Evolutionary conservation across 2,797 vertebrate species (phyloP).

Genomic region (Chiroxiphia lanceolata): DNA sequence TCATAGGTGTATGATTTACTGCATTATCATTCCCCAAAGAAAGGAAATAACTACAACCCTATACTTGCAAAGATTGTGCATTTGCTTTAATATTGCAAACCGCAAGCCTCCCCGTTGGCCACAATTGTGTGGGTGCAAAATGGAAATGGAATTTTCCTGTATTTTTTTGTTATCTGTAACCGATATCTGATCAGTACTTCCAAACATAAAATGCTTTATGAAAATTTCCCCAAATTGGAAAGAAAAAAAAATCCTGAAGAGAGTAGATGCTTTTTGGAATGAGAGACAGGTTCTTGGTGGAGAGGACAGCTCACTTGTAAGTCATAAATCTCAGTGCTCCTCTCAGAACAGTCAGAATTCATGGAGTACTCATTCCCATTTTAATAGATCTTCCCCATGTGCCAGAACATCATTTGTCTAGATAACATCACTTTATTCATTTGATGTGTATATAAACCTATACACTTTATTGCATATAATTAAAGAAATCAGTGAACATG

Average conservation of each 20-base stretch:
- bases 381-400: background rate
- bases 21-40: constrained; percentile 22
- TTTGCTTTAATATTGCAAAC: constrained; percentile 2
- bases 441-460: background rate
- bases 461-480: background rate
- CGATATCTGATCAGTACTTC: background rate
- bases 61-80: background rate
- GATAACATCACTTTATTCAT: background rate
- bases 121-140: background rate
- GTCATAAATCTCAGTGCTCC: background rate
- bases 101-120: background rate
- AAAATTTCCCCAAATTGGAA: background rate
- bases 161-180: background rate
- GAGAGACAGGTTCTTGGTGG: background rate
- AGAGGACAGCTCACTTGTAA: background rate
- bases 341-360: background rate
- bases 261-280: background rate
- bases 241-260: background rate
- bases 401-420: background rate
- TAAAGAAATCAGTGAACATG: background rate
- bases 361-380: background rate
- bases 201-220: background rate
- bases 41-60: constrained; percentile 2
- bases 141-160: background rate
- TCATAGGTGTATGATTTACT: constrained; percentile 34